Conservation (phyloP, 1,140 invertebrate species). For the Drosophila ogumai region DNA sequence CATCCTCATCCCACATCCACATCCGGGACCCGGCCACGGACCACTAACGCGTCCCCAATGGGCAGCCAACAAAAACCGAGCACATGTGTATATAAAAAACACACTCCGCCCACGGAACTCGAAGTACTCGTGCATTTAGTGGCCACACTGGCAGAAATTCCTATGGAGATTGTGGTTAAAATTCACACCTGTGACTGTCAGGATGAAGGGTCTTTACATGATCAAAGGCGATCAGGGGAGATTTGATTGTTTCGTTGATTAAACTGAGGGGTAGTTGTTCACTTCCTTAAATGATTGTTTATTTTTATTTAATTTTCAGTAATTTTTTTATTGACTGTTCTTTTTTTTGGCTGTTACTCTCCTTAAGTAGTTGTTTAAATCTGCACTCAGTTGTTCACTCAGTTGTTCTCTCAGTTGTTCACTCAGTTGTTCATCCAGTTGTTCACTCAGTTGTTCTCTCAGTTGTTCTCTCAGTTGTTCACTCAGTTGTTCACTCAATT, state of each 20-base stretch:
- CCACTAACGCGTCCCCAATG: slow-evolving; percentile 82
- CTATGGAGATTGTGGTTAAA: fast-evolving
- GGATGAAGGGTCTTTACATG: too few relatives aligned
- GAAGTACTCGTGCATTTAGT: slow-evolving; percentile 79
- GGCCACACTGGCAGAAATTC: slow-evolving; percentile 29
- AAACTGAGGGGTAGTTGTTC: neutral
- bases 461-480: neutral
- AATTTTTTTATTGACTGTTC: too few relatives aligned
- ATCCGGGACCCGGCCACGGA: slow-evolving; percentile 64
- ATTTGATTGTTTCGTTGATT: neutral
- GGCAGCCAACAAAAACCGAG: slow-evolving; percentile 77
- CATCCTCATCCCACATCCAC: slow-evolving; percentile 33
- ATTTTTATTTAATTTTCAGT: neutral
- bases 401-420: neutral
- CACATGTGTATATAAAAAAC: slow-evolving; percentile 72
- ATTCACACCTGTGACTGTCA: neutral
- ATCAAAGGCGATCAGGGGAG: too few relatives aligned
- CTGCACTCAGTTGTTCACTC: neutral
- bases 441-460: too few relatives aligned
- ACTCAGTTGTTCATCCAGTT: neutral
- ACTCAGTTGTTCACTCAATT: neutral
- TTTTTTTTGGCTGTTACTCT: too few relatives aligned
- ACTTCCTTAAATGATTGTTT: neutral
- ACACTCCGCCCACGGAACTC: slow-evolving; percentile 38
- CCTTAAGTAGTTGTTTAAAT: neutral